These are phyloP conservation scores for Andrena haemorrhoa DNA, from an alignment of 2,888 invertebrate species.

Conservation along the genomic window DNA sequence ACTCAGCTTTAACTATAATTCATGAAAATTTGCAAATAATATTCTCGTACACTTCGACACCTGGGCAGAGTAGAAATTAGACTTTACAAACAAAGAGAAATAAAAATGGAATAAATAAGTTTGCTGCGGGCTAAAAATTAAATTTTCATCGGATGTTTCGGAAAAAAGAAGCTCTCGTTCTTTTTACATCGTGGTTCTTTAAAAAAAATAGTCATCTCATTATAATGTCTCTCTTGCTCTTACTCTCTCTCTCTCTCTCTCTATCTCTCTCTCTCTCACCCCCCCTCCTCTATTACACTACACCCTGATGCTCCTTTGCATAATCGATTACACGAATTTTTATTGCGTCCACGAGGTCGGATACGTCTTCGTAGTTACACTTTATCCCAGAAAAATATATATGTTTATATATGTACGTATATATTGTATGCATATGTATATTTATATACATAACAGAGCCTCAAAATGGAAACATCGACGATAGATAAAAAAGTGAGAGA, in stretches of 20 bases:
- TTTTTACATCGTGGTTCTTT: slow-evolving; percentile 16
- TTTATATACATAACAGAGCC: slow-evolving; percentile 61
- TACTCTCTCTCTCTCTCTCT: slow-evolving; percentile 12
- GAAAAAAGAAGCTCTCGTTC: slow-evolving; percentile 37
- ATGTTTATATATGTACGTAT: slow-evolving; percentile 41
- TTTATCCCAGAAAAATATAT: slow-evolving; percentile 59
- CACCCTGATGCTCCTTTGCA: slow-evolving; percentile 59
- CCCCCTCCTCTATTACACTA: slow-evolving; percentile 43
- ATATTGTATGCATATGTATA: slow-evolving; percentile 52
- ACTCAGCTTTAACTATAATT: not conserved
- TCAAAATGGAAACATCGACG: slow-evolving; percentile 37
- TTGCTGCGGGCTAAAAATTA: not conserved
- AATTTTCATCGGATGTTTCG: slow-evolving; percentile 22
- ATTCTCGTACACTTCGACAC: not conserved
- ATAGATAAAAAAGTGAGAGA: not conserved
- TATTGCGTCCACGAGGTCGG: slow-evolving; percentile 56
- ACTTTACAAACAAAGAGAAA: not conserved
- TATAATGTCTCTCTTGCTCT: slow-evolving; percentile 34
- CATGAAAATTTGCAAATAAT: not conserved
- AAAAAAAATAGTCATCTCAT: slow-evolving; percentile 59
- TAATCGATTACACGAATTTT: slow-evolving; percentile 52
- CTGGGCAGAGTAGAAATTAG: not conserved
- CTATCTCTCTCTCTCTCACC: slow-evolving; percentile 17
- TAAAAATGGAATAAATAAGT: not conserved
- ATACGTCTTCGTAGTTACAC: slow-evolving; percentile 42